Evolutionary conservation across 1,140 invertebrate species (phyloP).

Genomic region (Dendroctonus valens): DNA sequence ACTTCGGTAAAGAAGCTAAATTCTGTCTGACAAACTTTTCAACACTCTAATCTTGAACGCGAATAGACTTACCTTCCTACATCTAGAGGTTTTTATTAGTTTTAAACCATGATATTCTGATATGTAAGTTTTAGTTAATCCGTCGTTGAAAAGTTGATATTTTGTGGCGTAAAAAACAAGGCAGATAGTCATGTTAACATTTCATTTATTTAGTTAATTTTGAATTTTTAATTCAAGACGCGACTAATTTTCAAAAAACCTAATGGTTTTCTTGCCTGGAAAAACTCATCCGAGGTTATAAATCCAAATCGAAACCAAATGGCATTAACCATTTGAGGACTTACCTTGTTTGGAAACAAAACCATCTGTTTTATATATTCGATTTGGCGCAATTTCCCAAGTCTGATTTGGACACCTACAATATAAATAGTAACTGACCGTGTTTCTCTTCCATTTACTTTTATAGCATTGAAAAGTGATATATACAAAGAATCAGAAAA

Average conservation of each 20-base stretch:
- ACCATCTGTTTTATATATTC: constrained; percentile 34
- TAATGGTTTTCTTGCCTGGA: background rate
- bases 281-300: constrained; percentile 16
- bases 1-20: constrained; percentile 22
- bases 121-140: no score
- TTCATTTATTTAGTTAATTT: no score
- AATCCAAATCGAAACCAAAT: constrained; percentile 30
- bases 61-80: constrained; percentile 20
- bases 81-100: constrained; percentile 7
- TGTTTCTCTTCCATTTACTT: constrained; percentile 30
- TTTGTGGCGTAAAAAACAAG: no score
- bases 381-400: constrained; percentile 27
- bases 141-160: no score
- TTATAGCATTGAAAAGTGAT: constrained; percentile 12
- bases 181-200: no score
- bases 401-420: constrained; percentile 31
- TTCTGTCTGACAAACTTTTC: constrained; percentile 29
- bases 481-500: constrained; percentile 6
- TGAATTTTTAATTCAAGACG: no score
- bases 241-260: no score
- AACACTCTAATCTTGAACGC: constrained; percentile 24
- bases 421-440: constrained; percentile 31
- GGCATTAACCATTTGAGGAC: constrained; percentile 10
- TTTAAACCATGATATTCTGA: background rate
- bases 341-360: constrained; percentile 32